These are phyloP conservation scores for Cirrhinus molitorella DNA, from an alignment of 2,797 vertebrate genomes.

Conservation along the genomic window DNA sequence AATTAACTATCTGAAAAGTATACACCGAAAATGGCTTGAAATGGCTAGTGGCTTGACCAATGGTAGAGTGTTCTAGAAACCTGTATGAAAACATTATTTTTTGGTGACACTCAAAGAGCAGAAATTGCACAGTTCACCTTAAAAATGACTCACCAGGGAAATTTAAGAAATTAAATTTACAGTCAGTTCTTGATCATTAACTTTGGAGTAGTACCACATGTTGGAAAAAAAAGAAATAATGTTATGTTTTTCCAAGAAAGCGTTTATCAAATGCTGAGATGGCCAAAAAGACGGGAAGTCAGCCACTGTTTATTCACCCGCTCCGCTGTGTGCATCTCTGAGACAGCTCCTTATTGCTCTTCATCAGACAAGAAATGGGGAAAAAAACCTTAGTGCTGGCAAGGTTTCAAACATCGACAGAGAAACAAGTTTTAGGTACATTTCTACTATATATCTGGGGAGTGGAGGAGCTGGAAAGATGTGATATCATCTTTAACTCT, in stretches of 20 bases:
- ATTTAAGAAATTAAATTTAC: background rate
- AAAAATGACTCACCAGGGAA: background rate
- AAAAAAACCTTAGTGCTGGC: background rate
- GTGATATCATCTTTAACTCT: background rate
- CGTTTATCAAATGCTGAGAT: background rate
- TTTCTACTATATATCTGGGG: background rate
- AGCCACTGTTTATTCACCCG: background rate
- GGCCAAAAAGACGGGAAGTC: background rate
- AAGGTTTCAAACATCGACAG: background rate
- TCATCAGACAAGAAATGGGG: background rate
- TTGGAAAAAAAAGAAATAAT: background rate
- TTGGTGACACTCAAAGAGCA: background rate
- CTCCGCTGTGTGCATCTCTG: background rate
- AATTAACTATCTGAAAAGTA: background rate
- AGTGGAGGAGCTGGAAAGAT: background rate
- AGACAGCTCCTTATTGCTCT: conserved; percentile 2
- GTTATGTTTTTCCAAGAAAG: background rate
- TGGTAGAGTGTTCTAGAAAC: background rate
- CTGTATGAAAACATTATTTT: background rate
- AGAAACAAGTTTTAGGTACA: background rate
- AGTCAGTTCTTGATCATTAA: conserved; percentile 11
- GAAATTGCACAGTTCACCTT: background rate
- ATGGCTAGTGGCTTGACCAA: background rate
- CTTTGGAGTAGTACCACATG: conserved; percentile 1
- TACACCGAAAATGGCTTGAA: background rate